Conservation (phyloP, 1,140 invertebrate genomes). For the Homarus americanus region DNA sequence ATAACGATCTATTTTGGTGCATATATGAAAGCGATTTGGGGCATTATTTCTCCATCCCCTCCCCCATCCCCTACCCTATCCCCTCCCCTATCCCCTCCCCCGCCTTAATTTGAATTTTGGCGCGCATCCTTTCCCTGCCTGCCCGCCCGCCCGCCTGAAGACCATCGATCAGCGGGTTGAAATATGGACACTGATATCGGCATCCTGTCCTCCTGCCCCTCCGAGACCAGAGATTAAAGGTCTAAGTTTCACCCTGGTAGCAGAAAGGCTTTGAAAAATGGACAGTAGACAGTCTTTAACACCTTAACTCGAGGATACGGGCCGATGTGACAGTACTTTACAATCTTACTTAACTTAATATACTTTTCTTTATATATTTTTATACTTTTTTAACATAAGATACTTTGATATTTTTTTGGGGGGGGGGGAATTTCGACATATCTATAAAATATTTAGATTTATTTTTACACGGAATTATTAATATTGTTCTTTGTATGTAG, state of each 20-base stretch:
- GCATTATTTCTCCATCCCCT: neutral
- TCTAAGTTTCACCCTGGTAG: slow-evolving; percentile 45
- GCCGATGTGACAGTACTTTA: too few species aligned
- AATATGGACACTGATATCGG: slow-evolving; percentile 63
- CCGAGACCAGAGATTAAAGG: slow-evolving; percentile 57
- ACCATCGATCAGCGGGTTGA: slow-evolving; percentile 57
- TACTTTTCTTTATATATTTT: too few species aligned
- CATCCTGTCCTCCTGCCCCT: slow-evolving; percentile 48
- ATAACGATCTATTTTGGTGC: slow-evolving; percentile 14
- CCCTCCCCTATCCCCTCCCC: neutral
- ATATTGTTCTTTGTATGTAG: too few species aligned
- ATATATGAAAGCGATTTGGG: slow-evolving; percentile 10
- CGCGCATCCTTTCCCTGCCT: slow-evolving; percentile 28
- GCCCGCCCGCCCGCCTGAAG: neutral
- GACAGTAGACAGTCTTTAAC: neutral
- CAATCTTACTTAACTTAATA: too few species aligned
- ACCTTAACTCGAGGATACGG: too few species aligned
- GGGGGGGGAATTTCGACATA: too few species aligned
- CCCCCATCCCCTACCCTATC: neutral
- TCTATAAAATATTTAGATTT: too few species aligned
- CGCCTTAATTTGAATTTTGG: slow-evolving; percentile 61
- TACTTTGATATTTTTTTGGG: too few species aligned
- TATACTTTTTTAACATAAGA: too few species aligned
- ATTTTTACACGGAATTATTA: too few species aligned
- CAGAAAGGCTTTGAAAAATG: slow-evolving; percentile 30